Evolutionary conservation across 2,888 invertebrate species (phyloP), one percentile per base, ranked within the genome.

Genomic region (Catocala nupta): DNA sequence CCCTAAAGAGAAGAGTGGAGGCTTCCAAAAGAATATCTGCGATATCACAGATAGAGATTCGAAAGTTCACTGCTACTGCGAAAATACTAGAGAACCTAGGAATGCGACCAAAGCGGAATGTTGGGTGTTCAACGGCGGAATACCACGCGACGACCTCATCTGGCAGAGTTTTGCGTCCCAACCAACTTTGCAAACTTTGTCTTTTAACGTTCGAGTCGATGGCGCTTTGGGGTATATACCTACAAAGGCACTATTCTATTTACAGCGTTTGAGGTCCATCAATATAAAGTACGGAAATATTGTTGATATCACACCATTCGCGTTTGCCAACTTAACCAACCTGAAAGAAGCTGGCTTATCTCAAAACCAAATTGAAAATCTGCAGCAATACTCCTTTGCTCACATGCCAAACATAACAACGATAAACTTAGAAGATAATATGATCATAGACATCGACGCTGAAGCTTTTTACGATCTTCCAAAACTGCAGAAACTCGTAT

Each of bases 161-260:
- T 97, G 97, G 97, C 95, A 95, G 71, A 95, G 96, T 81, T 97
- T 97, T 87, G 94, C 95, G 25, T 96, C 96, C 42, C 97, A 97
- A 87, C 96, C 96, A 53, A 95, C 95, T 78, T 88, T 97, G 73
- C 95, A 96, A 81, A 96, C 96, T 86, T 94, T 97, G 77, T 96
- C 96, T 80, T 96, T 97, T 82, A 96, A 96, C 80, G 95, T 97
- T 51, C 95, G 96, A 71, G 95, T 96, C 57, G 96, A 96, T 81
- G 96, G 96, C 12, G 95, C 95, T 16, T 91, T 97, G 65, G 95
- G 95, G 63, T 96, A 96, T 81, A 95, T 97, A 69, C 97, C 97
- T 5, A 96, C 96, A 13, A 95, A 95, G 83, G 95, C 96, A 50
- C 91, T 97, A 34, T 95, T 95, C 70, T 96, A 96, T 76, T 89